These are phyloP conservation scores for Herpetotheres cachinnans DNA, from an alignment of 2,113 vertebrate species.

Conservation along the genomic window DNA sequence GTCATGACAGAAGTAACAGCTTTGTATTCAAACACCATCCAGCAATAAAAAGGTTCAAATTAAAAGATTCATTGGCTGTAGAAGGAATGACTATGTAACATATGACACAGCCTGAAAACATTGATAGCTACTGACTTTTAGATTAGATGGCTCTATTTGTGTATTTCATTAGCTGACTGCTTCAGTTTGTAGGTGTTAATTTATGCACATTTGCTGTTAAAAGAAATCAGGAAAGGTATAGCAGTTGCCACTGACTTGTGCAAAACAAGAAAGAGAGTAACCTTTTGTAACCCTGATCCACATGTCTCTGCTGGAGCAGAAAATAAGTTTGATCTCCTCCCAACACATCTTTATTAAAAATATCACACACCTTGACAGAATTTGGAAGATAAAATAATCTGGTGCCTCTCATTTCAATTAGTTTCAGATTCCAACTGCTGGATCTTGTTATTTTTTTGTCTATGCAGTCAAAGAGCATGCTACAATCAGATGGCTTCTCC, in stretches of 20 bases:
- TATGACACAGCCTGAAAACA: background rate
- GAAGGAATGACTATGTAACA: background rate
- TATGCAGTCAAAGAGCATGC: background rate
- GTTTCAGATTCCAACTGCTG: background rate
- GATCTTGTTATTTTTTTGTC: conserved; percentile 17
- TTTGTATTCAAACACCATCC: background rate
- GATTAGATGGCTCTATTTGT: background rate
- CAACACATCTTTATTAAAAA: background rate
- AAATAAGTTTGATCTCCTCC: background rate
- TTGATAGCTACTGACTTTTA: background rate
- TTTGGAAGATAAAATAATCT: conserved; percentile 26
- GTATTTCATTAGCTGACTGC: background rate
- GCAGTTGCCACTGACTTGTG: background rate
- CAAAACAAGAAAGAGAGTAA: background rate
- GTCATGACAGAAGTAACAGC: background rate
- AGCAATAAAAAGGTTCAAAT: background rate
- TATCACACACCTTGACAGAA: conserved; percentile 16
- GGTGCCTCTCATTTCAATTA: conserved; percentile 16
- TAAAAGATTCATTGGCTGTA: background rate
- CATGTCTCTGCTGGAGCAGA: background rate
- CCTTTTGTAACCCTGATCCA: background rate
- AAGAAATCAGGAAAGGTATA: background rate
- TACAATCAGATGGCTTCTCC: background rate
- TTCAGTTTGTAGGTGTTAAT: background rate
- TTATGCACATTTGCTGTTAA: background rate